Conservation (phyloP, 2,797 vertebrate genomes). For the Valencia hispanica region DNA sequence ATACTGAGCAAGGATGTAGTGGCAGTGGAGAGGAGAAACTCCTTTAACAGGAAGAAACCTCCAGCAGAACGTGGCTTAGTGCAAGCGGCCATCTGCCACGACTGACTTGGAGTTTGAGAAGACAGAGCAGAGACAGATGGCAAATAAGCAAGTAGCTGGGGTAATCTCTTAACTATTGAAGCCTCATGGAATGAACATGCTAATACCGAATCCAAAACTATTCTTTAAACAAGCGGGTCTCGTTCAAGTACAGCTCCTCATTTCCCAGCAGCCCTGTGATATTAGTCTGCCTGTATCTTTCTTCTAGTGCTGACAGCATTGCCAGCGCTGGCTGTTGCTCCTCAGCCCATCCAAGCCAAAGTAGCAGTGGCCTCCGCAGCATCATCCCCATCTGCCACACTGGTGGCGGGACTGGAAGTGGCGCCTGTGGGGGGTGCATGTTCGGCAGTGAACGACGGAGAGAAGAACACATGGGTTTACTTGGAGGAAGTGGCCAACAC, state of each 20-base stretch:
- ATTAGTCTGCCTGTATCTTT: background rate
- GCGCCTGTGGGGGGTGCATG: slow-evolving; percentile 43
- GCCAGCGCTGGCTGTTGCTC: slow-evolving; percentile 86
- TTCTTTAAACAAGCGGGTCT: background rate
- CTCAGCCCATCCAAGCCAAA: slow-evolving; percentile 78
- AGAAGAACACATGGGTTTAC: slow-evolving; percentile 90
- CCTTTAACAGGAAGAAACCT: no score
- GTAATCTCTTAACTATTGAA: no score
- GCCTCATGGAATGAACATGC: background rate
- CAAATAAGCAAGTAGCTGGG: no score
- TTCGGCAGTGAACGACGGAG: slow-evolving; percentile 77
- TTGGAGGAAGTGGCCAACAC: slow-evolving; percentile 94
- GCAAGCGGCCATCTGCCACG: no score
- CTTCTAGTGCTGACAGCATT: slow-evolving; percentile 86
- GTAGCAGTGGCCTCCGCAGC: background rate
- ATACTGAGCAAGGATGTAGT: no score
- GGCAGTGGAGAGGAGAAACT: no score
- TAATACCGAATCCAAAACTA: background rate
- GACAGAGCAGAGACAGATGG: no score
- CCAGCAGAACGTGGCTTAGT: no score
- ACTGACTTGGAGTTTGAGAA: no score
- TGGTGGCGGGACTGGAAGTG: slow-evolving; percentile 63
- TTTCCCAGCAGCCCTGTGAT: background rate
- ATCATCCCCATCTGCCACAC: slow-evolving; percentile 37
- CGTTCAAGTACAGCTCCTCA: background rate